phyloP scores from a whole-genome alignment of 2,113 vertebrate genomes.

The Himantopus leucocephalus region DNA sequence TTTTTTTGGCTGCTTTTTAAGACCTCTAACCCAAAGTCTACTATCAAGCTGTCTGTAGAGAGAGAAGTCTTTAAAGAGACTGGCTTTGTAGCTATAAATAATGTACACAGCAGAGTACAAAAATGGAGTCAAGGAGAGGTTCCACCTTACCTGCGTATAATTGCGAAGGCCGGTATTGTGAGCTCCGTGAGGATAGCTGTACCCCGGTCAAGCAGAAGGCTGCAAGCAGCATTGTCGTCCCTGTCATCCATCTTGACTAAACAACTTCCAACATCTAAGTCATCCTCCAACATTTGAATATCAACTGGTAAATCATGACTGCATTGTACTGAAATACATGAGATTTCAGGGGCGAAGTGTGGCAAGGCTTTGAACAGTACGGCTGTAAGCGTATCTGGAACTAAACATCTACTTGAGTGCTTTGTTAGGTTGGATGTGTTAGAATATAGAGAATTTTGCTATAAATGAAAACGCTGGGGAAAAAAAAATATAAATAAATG shows the following conservation, averaged over 20 bases:
- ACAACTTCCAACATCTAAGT: neutral
- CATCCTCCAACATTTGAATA: neutral
- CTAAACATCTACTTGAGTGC: neutral
- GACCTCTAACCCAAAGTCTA: slow-evolving; percentile 28
- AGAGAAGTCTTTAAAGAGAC: slow-evolving; percentile 12
- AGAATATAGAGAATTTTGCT: neutral
- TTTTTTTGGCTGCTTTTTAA: neutral
- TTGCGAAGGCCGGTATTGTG: neutral
- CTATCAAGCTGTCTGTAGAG: neutral
- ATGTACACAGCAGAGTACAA: neutral
- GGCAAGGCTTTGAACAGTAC: neutral
- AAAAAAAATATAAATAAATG: neutral
- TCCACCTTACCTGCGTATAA: neutral
- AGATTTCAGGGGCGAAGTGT: neutral
- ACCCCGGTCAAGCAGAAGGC: neutral
- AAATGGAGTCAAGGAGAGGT: slow-evolving; percentile 29
- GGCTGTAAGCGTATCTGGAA: neutral
- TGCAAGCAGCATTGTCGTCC: neutral
- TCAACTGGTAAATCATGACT: neutral
- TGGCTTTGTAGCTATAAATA: slow-evolving; percentile 49
- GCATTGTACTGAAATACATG: neutral
- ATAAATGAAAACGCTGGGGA: neutral
- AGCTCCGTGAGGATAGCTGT: neutral
- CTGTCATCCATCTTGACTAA: neutral
- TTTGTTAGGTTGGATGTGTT: neutral